A percentile compares a stretch with the other conserved stretches of the same genome.
Conservation (phyloP, 1,140 invertebrate genomes). For the Lasaia peninsularis region DNA sequence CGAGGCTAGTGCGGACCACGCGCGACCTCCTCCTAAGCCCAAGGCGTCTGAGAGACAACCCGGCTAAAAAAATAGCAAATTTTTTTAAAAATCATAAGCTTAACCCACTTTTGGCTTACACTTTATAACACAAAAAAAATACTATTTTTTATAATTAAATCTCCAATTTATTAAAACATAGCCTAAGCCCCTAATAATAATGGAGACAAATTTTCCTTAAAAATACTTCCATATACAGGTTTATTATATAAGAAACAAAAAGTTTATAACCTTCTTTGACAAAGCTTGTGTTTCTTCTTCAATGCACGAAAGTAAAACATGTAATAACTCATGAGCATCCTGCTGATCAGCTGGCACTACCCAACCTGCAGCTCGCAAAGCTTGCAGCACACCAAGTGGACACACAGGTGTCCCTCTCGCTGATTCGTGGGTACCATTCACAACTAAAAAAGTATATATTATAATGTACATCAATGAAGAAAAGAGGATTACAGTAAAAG, state of each 20-base stretch:
- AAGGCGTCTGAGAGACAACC: conserved; percentile 86
- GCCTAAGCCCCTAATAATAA: too few relatives aligned
- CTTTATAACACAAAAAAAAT: too few relatives aligned
- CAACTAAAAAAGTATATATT: conserved; percentile 69
- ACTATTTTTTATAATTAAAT: too few relatives aligned
- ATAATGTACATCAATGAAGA: too few relatives aligned
- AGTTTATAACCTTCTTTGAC: conserved; percentile 73
- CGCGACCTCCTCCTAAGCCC: conserved; percentile 57
- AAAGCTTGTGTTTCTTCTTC: conserved; percentile 86
- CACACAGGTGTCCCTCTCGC: conserved; percentile 81
- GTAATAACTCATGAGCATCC: conserved; percentile 94
- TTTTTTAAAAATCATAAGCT: neutral
- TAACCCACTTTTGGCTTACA: too few relatives aligned
- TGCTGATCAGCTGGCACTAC: conserved; percentile 93
- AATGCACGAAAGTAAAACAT: conserved; percentile 90
- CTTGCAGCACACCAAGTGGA: conserved; percentile 86
- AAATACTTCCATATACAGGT: too few relatives aligned
- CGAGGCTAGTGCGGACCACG: conserved; percentile 59
- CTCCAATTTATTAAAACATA: too few relatives aligned
- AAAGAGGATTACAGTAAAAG: too few relatives aligned
- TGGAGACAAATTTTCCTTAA: too few relatives aligned
- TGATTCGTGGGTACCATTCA: conserved; percentile 87
- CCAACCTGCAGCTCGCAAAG: conserved; percentile 87
- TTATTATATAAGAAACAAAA: too few relatives aligned
- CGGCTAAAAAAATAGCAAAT: conserved; percentile 54